Base-by-base conservation (phyloP, 1,140 invertebrate species). In the Leptonema lineaticorne region DNA sequence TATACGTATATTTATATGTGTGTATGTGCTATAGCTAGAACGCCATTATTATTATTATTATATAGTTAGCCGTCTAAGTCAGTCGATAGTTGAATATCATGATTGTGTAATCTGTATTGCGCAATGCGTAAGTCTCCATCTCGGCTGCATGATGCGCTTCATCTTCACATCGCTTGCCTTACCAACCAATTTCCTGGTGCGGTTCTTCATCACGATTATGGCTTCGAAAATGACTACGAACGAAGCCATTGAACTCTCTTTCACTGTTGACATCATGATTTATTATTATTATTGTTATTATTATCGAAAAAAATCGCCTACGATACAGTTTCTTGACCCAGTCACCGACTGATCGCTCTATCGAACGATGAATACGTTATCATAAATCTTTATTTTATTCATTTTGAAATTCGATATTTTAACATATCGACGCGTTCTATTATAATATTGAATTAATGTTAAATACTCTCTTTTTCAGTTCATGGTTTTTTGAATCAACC, bases 31-130 rank as follows among this genome's bases (percentile, higher is more conserved):
- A 33, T 29, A 18, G 2, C 26, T 14, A 2, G 46, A 24, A 9
- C 57, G 57, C 14, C 18, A 20, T 26, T 59, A 59, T 59, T 33
- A 16, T 22, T 27, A 53, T 24, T 58, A 58, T 24, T 26, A 16
- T 7, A 27, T 58, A 6, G 6, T 29, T 26, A 27, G 4, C 16
- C 30, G 6, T 9, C 6, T 9, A 1, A 20, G 59, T 62, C 29
- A 9, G n/a, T 22, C 24, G 59, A 62, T 62, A 20, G 59, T 45
- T 62, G 59, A 62, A 62, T 62, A 62, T 62, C 59, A 37, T 37
- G 59, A 20, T 62, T 62, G 59, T 22, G 37, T 22, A 62, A 62
- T 45, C 56, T 27, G 37, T 2, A 26, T 53, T 53, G 50, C 50
- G 50, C 50, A 53, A 53, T 11, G 37, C 9, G 11, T 11, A 11